Percentiles rank a stretch among this genome's conserved stretches.
Conservation (phyloP, 2,113 vertebrate genomes). For the Cyanistes caeruleus region DNA sequence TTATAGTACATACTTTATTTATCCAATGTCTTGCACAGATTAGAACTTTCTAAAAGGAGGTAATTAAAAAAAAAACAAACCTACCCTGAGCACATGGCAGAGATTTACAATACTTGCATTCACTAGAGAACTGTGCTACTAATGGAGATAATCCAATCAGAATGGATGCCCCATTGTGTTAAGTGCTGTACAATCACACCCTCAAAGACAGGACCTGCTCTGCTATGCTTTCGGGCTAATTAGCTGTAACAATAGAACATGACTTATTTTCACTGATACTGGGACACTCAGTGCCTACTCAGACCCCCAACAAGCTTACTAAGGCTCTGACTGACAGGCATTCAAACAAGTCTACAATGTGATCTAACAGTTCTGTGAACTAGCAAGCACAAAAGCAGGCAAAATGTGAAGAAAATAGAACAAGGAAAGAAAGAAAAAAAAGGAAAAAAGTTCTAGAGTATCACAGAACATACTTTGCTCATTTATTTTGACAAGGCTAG, state of each 20-base stretch:
- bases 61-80: not conserved
- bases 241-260: not conserved
- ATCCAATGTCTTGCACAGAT: not conserved
- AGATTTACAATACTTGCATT: slow-evolving; percentile 27
- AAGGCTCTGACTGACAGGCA: not conserved
- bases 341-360: not conserved
- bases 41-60: not conserved
- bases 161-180: not conserved
- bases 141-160: not conserved
- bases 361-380: not conserved
- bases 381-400: not conserved
- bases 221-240: not conserved
- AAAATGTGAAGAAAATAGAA: not conserved
- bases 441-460: not conserved
- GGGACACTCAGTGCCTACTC: not conserved
- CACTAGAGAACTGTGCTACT: not conserved
- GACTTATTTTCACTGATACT: slow-evolving; percentile 1
- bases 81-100: not conserved
- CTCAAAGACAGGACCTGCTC: not conserved
- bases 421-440: not conserved
- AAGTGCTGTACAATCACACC: not conserved
- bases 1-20: not conserved
- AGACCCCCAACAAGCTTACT: not conserved
- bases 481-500: slow-evolving; percentile 52
- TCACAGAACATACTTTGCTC: not conserved